Conservation (phyloP, 1,140 invertebrate genomes). For the Pristionchus pacificus region DNA sequence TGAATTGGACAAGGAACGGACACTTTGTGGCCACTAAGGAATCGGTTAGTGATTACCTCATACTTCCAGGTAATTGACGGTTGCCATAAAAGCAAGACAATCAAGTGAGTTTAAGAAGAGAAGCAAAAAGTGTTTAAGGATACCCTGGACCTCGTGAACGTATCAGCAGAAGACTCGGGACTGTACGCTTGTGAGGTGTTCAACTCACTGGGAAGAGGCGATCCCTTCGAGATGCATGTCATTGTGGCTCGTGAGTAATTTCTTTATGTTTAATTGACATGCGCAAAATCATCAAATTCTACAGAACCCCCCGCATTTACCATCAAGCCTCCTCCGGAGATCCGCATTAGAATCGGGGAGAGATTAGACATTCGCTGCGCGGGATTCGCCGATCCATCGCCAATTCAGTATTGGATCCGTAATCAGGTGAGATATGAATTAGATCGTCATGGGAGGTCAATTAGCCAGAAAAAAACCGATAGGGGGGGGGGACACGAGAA, state of each 20-base stretch:
- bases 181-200: constrained; percentile 46
- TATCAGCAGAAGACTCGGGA: constrained; percentile 37
- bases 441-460: too few species aligned
- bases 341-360: constrained; percentile 35
- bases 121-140: background rate
- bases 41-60: background rate
- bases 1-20: constrained; percentile 52
- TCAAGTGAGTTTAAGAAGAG: background rate
- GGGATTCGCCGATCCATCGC: constrained; percentile 54
- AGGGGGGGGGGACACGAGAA: too few species aligned
- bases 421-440: constrained; percentile 34
- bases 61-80: background rate
- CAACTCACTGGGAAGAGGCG: constrained; percentile 46
- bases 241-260: constrained; percentile 36
- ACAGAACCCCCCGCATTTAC: constrained; percentile 41
- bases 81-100: background rate
- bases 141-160: constrained; percentile 9
- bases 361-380: constrained; percentile 39
- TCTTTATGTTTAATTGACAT: background rate
- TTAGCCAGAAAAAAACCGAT: too few species aligned
- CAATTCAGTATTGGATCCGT: constrained; percentile 45
- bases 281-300: too few species aligned
- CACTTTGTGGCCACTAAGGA: constrained; percentile 20
- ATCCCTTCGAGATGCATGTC: constrained; percentile 37
- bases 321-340: constrained; percentile 40